phyloP scores from a whole-genome alignment of 2,797 vertebrate genomes.

The Trachurus trachurus region DNA sequence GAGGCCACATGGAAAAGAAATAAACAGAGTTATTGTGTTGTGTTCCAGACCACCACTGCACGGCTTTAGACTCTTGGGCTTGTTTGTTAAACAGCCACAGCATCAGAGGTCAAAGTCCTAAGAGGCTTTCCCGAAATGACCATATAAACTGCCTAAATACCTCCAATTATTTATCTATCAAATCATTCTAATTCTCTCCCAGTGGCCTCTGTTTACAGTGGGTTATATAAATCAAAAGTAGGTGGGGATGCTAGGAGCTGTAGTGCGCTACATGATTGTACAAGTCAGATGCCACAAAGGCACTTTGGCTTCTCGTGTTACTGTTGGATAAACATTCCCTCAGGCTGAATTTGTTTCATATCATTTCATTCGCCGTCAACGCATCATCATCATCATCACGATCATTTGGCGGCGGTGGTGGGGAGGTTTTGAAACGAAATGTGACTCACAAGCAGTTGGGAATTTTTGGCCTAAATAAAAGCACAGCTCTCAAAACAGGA shows the following conservation, averaged over 20 bases:
- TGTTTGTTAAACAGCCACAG: conserved; percentile 13
- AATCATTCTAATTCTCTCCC: not conserved
- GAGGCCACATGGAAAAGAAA: conserved; percentile 12
- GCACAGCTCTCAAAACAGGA: too few relatives aligned
- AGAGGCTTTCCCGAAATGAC: too few relatives aligned
- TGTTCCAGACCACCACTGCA: not conserved
- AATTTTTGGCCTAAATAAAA: not conserved
- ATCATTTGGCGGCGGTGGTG: not conserved
- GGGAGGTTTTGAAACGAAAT: not conserved
- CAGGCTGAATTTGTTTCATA: not conserved
- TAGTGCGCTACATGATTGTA: conserved; percentile 41
- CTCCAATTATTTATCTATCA: not conserved
- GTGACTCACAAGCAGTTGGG: not conserved
- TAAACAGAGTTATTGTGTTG: not conserved
- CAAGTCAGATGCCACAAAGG: conserved; percentile 50
- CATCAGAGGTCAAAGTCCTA: conserved; percentile 7
- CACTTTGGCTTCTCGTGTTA: conserved; percentile 24
- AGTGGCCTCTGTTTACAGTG: not conserved
- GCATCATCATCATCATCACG: not conserved
- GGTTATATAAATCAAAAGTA: not conserved
- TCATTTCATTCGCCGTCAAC: not conserved
- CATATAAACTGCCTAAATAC: too few relatives aligned
- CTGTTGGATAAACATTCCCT: conserved; percentile 48
- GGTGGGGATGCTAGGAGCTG: not conserved
- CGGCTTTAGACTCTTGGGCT: not conserved